Evolutionary conservation across 2,888 invertebrate species (phyloP).

Genomic region (Drosophila incognita): DNA sequence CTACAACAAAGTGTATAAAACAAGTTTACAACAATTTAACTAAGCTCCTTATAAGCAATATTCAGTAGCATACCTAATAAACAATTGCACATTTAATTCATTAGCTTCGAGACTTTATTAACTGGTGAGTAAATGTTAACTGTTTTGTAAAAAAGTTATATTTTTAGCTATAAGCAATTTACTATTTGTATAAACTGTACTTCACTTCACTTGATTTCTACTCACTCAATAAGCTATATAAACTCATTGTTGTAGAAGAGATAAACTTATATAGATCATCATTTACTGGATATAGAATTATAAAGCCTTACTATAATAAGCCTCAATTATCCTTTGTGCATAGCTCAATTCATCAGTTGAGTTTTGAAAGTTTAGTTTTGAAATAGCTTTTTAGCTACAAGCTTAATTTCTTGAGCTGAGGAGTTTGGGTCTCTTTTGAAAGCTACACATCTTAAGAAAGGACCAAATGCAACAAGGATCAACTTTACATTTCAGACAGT

Average conservation of each 20-base stretch:
- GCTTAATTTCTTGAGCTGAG: rapidly evolving
- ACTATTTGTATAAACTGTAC: background rate
- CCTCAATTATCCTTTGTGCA: background rate
- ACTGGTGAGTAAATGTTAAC: conserved; percentile 5
- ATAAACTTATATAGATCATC: rapidly evolving
- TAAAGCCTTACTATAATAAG: background rate
- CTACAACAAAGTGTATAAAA: background rate
- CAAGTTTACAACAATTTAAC: background rate
- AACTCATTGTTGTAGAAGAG: background rate
- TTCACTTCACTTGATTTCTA: background rate
- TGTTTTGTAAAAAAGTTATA: rapidly evolving
- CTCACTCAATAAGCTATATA: background rate
- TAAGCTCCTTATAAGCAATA: background rate
- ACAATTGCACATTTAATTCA: background rate
- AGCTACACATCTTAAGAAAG: background rate
- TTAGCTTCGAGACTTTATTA: background rate
- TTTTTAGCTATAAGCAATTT: background rate
- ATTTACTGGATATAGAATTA: background rate
- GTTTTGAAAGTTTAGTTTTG: background rate
- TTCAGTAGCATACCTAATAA: background rate
- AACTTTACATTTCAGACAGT: background rate
- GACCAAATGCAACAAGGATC: background rate
- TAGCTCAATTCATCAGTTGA: background rate
- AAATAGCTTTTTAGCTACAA: rapidly evolving
- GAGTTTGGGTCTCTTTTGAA: too few species aligned